Percentiles rank a stretch among this genome's conserved stretches.
Conservation (phyloP, 2,113 vertebrate species). For the Corvus cornix region DNA sequence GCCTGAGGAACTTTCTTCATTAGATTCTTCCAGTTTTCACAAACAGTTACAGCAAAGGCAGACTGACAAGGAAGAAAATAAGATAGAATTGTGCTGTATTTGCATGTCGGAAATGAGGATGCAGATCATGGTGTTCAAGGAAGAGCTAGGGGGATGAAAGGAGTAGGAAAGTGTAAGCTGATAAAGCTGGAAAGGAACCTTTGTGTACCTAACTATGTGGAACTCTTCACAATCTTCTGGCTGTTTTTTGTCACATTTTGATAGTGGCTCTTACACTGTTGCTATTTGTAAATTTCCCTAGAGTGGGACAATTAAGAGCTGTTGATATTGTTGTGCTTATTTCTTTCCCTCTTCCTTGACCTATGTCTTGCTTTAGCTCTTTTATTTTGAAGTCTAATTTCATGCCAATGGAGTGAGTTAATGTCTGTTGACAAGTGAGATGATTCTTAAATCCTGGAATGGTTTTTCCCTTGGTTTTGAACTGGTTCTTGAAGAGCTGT, state of each 20-base stretch:
- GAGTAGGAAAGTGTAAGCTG: neutral
- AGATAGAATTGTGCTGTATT: neutral
- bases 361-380: neutral
- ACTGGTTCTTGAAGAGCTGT: neutral
- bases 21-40: neutral
- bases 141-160: neutral
- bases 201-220: neutral
- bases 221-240: neutral
- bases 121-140: fast-evolving
- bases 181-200: neutral
- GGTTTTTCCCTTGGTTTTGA: neutral
- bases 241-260: neutral
- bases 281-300: neutral
- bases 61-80: neutral
- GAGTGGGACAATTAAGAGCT: neutral
- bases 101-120: neutral
- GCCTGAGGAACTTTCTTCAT: neutral
- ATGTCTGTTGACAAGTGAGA: neutral
- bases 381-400: neutral
- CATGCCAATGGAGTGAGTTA: neutral
- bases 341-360: neutral
- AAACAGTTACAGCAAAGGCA: neutral
- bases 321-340: neutral
- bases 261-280: neutral
- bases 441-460: neutral